Evolutionary conservation across 2,113 vertebrate genomes (phyloP), one percentile per base, ranked within the genome.

Genomic region (Paracanthobrama guichenoti): DNA sequence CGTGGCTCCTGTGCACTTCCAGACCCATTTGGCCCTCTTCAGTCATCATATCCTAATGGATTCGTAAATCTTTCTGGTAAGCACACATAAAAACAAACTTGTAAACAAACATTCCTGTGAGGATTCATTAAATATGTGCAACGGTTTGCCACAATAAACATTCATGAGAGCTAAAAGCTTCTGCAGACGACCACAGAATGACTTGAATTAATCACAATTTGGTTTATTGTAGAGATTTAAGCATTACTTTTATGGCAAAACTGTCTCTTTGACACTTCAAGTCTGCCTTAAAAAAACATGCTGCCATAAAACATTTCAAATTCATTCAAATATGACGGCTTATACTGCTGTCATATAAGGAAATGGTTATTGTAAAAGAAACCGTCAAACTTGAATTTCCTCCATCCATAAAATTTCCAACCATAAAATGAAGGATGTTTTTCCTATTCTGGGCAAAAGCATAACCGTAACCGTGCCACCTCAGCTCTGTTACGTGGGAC

Each of bases 321-420:
- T 20, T 78, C 3, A 60, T 20, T 55, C 53, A 55, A 55, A 55
- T 55, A 46, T 20, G n/a, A 18, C 9, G 12, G 11, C 24, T 79
- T 79, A 62, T 62, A 79, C 46, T 16, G 13, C 77, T 46, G 35
- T 62, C 57, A 46, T 62, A 26, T 62, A 62, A 62, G n/a, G 35
- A 46, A 46, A 62, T 46, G 16, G 77, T 42, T 62, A 62, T 64
- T 62, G 77, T 62, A 79, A 79, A 77, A 44, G 2, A 79, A 79
- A 24, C 11, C 59, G n/a, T 16, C 67, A 71, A n/a, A 22, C 18
- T 71, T 14, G 69, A 48, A 8, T 74, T 26, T 74, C 14, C 71
- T 48, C 14, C 13, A 24, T 79, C n/a, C 53, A 55, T 55, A 62
- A 24, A 26, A 24, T 62, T 28, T 62, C 14, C 22, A 26, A 55